Conservation (phyloP, 2,888 invertebrate genomes). For the Deilephila elpenor region DNA sequence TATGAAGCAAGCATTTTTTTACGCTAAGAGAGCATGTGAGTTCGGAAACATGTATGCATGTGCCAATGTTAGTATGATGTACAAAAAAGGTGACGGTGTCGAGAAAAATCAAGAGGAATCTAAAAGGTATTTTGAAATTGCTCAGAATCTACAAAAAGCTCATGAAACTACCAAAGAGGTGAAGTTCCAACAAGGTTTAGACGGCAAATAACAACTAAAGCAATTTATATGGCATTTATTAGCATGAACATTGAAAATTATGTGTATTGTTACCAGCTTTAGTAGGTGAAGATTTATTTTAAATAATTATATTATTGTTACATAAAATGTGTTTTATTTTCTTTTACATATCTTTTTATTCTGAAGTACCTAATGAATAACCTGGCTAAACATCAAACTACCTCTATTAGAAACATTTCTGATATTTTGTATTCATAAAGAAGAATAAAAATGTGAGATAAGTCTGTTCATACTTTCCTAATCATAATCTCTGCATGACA, state of each 20-base stretch:
- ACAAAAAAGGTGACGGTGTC: constrained; percentile 92
- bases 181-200: constrained; percentile 85
- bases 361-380: too few species aligned
- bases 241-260: background rate
- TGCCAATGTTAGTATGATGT: constrained; percentile 95
- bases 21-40: constrained; percentile 92
- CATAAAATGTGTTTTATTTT: constrained; percentile 23
- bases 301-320: constrained; percentile 46
- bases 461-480: too few species aligned
- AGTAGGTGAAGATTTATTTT: constrained; percentile 39
- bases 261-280: constrained; percentile 30
- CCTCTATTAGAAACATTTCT: too few species aligned
- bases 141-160: constrained; percentile 89
- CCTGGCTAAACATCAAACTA: too few species aligned
- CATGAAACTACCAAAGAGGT: constrained; percentile 81
- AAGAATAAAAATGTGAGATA: too few species aligned
- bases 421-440: too few species aligned
- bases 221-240: constrained; percentile 4
- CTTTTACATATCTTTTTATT: background rate
- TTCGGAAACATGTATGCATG: constrained; percentile 94
- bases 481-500: too few species aligned
- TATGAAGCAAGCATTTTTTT: constrained; percentile 91
- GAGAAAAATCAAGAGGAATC: constrained; percentile 89
- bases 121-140: constrained; percentile 88
- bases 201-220: constrained; percentile 46